phyloP scores from a whole-genome alignment of 2,888 invertebrate species.

The Morpho achilles region DNA sequence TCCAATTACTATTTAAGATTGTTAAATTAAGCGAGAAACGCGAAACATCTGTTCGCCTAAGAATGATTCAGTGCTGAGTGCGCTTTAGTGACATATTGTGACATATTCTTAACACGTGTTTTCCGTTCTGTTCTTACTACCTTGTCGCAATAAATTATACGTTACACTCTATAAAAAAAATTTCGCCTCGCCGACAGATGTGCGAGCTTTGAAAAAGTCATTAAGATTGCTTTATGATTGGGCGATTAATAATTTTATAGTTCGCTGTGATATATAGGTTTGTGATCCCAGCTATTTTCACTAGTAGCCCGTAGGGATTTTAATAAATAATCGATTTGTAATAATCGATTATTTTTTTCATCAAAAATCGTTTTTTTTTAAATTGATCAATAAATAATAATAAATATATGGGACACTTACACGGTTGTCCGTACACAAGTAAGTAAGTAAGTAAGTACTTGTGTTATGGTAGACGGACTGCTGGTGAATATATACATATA shows the following conservation, averaged over 20 bases:
- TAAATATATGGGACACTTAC: no score
- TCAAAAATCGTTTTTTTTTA: no score
- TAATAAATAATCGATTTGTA: no score
- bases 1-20: neutral
- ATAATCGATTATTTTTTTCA: no score
- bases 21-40: slow-evolving; percentile 8
- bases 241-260: slow-evolving; percentile 1
- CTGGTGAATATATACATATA: no score
- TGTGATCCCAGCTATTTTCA: no score
- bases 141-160: slow-evolving; percentile 16
- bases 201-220: slow-evolving; percentile 7
- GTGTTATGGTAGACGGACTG: no score
- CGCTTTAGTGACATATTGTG: slow-evolving; percentile 29
- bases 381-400: no score
- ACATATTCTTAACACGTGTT: slow-evolving; percentile 26
- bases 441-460: no score
- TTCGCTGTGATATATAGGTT: no score
- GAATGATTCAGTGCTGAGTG: slow-evolving; percentile 28
- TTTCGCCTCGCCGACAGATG: slow-evolving; percentile 12
- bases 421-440: no score
- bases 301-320: no score
- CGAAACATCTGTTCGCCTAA: slow-evolving; percentile 25
- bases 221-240: neutral
- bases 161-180: slow-evolving; percentile 4
- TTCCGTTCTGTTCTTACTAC: slow-evolving; percentile 10